These are phyloP conservation scores for Oegoconia quadripuncta DNA, from an alignment of 2,888 invertebrate species.

Conservation along the genomic window DNA sequence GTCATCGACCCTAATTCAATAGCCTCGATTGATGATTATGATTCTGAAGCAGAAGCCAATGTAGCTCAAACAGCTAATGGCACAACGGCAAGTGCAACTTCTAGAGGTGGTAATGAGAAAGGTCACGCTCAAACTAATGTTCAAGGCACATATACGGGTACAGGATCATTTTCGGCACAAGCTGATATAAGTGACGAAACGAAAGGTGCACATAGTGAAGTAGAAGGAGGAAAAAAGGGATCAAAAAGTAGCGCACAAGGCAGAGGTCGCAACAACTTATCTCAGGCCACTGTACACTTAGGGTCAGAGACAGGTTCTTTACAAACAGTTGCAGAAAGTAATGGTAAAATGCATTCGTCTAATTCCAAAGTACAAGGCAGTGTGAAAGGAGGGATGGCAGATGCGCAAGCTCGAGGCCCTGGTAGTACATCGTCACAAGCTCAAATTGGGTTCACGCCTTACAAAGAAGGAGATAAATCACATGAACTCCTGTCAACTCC, in stretches of 20 bases:
- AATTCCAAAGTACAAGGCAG: slow-evolving; percentile 90
- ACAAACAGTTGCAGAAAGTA: slow-evolving; percentile 86
- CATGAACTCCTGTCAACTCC: slow-evolving; percentile 74
- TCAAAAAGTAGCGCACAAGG: slow-evolving; percentile 88
- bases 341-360: slow-evolving; percentile 87
- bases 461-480: slow-evolving; percentile 79
- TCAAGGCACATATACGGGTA: slow-evolving; percentile 87
- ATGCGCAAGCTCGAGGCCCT: slow-evolving; percentile 90
- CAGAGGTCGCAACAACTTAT: slow-evolving; percentile 84
- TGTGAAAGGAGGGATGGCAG: slow-evolving; percentile 89
- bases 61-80: slow-evolving; percentile 79
- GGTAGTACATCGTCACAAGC: slow-evolving; percentile 93
- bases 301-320: slow-evolving; percentile 88
- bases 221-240: slow-evolving; percentile 85
- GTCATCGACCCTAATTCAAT: slow-evolving; percentile 57
- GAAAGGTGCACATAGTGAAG: slow-evolving; percentile 84
- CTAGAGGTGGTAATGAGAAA: slow-evolving; percentile 86
- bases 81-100: slow-evolving; percentile 86
- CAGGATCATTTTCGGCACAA: slow-evolving; percentile 89
- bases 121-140: slow-evolving; percentile 91
- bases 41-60: slow-evolving; percentile 86
- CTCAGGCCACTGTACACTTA: slow-evolving; percentile 87
- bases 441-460: slow-evolving; percentile 91
- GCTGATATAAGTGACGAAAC: slow-evolving; percentile 88
- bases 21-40: slow-evolving; percentile 77